Evolutionary conservation across 2,113 vertebrate genomes (phyloP).

Genomic region (Bos indicus): DNA sequence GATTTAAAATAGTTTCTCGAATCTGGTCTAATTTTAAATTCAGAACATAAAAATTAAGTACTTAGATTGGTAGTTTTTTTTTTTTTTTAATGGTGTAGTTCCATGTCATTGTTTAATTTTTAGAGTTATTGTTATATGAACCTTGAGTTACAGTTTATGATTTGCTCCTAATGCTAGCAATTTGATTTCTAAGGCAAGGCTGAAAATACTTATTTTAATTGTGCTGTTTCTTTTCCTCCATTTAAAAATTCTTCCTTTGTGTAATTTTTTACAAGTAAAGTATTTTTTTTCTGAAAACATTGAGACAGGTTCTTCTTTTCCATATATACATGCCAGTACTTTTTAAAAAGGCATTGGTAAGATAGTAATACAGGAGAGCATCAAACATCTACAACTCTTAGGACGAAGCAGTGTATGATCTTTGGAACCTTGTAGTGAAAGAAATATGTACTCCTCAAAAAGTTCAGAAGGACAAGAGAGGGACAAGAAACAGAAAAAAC

Average conservation of each 20-base stretch:
- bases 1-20: background rate
- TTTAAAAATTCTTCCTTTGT: background rate
- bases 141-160: background rate
- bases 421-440: background rate
- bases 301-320: background rate
- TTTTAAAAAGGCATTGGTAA: background rate
- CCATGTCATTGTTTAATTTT: background rate
- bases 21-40: constrained; percentile 16
- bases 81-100: background rate
- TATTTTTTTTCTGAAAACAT: background rate
- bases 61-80: background rate
- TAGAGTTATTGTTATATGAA: constrained; percentile 20
- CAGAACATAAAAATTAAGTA: background rate
- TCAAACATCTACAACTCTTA: background rate
- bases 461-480: background rate
- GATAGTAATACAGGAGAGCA: background rate
- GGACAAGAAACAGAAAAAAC: background rate
- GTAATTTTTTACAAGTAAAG: background rate
- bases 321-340: background rate
- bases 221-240: background rate
- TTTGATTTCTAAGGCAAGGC: background rate
- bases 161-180: background rate
- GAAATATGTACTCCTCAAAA: background rate
- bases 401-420: background rate
- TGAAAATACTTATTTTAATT: background rate